Evolutionary conservation across 2,888 invertebrate genomes (phyloP).

Genomic region (Ischnura elegans): DNA sequence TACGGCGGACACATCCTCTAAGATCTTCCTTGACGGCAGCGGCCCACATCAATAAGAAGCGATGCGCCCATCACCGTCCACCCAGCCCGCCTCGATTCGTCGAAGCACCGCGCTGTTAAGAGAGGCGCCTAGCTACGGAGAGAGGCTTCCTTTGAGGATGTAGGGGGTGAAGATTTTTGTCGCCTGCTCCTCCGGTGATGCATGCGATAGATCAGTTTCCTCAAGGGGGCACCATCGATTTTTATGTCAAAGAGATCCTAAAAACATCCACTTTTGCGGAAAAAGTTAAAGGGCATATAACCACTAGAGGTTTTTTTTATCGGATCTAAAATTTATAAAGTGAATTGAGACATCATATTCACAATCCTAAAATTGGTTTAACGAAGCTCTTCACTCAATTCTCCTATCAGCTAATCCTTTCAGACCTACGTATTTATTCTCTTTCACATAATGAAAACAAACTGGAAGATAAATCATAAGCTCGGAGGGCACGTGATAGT

Average conservation of each 20-base stretch:
- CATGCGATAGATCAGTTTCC: background rate
- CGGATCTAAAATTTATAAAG: too few species aligned
- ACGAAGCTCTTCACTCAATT: too few species aligned
- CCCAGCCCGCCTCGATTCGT: background rate
- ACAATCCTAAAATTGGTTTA: too few species aligned
- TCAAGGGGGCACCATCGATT: background rate
- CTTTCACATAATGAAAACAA: too few species aligned
- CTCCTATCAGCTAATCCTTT: too few species aligned
- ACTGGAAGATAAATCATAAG: too few species aligned
- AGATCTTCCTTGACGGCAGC: background rate
- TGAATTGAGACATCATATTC: too few species aligned
- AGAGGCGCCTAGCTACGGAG: background rate
- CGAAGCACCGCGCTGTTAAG: background rate
- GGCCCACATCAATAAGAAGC: background rate
- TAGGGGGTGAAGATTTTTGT: background rate
- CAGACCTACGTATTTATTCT: too few species aligned
- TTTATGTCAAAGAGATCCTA: too few species aligned
- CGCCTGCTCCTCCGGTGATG: background rate
- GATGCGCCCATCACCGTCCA: background rate
- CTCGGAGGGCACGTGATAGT: too few species aligned
- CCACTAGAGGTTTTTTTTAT: too few species aligned
- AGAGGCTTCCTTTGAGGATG: background rate
- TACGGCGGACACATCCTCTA: too few species aligned
- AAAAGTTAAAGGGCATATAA: background rate
- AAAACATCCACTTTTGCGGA: background rate